Evolutionary conservation across 2,113 vertebrate genomes (phyloP).

Genomic region (Okapia johnstoni): DNA sequence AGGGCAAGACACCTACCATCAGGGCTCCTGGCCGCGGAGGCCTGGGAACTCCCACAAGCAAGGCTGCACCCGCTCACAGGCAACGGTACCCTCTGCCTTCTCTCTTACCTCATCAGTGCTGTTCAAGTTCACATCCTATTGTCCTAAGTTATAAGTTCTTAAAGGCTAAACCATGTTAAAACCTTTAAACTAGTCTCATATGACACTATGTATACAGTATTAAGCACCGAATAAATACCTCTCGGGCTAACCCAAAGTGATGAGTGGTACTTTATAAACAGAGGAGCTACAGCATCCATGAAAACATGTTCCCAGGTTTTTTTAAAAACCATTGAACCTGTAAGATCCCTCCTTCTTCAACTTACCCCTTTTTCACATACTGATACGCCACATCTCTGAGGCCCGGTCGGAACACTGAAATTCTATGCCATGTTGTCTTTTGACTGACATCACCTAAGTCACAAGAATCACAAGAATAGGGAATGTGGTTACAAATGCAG

Average conservation of each 20-base stretch:
- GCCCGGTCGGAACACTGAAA: constrained; percentile 96
- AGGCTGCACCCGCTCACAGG: rapidly evolving
- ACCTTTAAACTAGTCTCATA: neutral
- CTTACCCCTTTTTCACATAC: constrained; percentile 96
- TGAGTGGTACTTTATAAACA: neutral
- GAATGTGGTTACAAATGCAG: neutral
- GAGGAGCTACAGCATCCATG: neutral
- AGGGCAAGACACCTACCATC: rapidly evolving
- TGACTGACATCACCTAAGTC: constrained; percentile 93
- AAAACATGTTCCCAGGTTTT: neutral
- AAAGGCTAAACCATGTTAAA: neutral
- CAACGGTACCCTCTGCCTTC: neutral
- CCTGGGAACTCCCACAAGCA: neutral
- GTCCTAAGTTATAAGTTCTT: neutral
- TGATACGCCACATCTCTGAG: constrained; percentile 95
- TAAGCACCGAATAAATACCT: neutral
- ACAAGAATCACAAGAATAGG: constrained; percentile 37
- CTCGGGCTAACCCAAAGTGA: neutral
- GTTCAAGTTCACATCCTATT: neutral
- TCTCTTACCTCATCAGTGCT: neutral
- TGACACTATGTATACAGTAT: rapidly evolving
- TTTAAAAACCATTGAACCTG: neutral
- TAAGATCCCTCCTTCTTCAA: neutral
- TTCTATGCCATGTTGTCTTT: constrained; percentile 96
- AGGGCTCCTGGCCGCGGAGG: rapidly evolving